Evolutionary conservation across 2,888 invertebrate species (phyloP).

Genomic region (Drosophila helvetica): DNA sequence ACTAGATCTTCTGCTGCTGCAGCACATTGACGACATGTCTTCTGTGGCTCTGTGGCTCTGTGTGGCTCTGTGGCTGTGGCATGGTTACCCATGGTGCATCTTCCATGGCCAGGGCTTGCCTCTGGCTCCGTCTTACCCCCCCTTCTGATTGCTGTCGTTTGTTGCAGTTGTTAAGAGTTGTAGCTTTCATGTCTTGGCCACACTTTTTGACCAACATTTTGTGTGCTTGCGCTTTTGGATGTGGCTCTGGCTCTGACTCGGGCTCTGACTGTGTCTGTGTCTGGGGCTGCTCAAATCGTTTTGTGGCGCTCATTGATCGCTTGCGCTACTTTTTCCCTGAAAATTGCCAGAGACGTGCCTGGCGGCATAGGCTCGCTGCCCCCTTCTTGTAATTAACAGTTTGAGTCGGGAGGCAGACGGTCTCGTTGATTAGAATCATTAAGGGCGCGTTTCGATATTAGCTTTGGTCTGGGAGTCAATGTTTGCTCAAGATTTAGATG

Average conservation of each 20-base stretch:
- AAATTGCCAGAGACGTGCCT: conserved; percentile 76
- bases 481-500: conserved; percentile 39
- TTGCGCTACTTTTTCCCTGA: conserved; percentile 71
- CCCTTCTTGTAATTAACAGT: conserved; percentile 73
- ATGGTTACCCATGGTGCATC: conserved; percentile 30
- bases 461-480: conserved; percentile 17
- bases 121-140: conserved; percentile 12
- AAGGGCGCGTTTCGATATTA: conserved; percentile 69
- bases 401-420: conserved; percentile 55
- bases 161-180: conserved; percentile 80
- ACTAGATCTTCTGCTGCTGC: conserved; percentile 76
- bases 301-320: conserved; percentile 76
- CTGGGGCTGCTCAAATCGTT: conserved; percentile 60
- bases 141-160: conserved; percentile 75
- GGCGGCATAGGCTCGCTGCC: conserved; percentile 23
- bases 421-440: conserved; percentile 73
- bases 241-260: conserved; percentile 30
- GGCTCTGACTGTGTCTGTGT: conserved; percentile 18
- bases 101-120: conserved; percentile 15
- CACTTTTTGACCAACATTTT: conserved; percentile 80
- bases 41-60: conserved; percentile 37
- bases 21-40: conserved; percentile 77
- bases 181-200: conserved; percentile 81
- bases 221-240: conserved; percentile 41
- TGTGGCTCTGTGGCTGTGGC: conserved; percentile 4